Evolutionary conservation across 2,113 vertebrate species (phyloP), one percentile per base, ranked within the genome.

Genomic region (Nymphicus hollandicus): DNA sequence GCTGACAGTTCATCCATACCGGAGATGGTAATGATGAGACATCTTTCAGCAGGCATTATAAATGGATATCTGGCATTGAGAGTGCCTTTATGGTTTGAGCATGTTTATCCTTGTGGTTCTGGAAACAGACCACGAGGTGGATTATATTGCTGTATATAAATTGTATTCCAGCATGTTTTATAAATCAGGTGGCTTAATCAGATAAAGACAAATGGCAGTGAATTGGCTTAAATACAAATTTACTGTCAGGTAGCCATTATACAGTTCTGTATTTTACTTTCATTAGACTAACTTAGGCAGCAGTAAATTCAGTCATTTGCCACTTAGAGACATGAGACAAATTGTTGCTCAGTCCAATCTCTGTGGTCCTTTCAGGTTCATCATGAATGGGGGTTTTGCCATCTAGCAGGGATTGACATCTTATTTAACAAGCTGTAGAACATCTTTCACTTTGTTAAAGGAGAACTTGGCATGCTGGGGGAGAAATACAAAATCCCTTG

Each of bases 1-100:
- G 77, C 70, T 97, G 96, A 85, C 94, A 95, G 84, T 31, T 91
- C 72, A 91, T 96, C 96, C 83, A 93, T 95, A 96, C 86, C 25
- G 6, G 86, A 52, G 82, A 60, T 81, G 66, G 50, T 80, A 66
- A 81, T 24, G 43, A 85, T 65, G 94, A 93, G 92, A 81, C 56
- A 95, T 71, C 55, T 46, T 93, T 95, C 88, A 89, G 28, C 24
- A 58, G 86, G 70, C 31, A 71, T 88, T 96, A 92, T 73, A 90
- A 95, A 94, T 76, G 66, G 66, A 72, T 94, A 89, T 35, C 83
- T 94, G 93, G 82, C 76, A 52, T n/a, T 61, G 44, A 92, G 68
- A 94, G 60, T 60, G 49, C 93, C 76, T 95, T 86, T 94, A 81
- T 76, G 78, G 68, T 95, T 94, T 91, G 27, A 91, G 14, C 39